These are phyloP conservation scores for Chromobotia macracanthus DNA, from an alignment of 2,797 vertebrate genomes.

Conservation along the genomic window DNA sequence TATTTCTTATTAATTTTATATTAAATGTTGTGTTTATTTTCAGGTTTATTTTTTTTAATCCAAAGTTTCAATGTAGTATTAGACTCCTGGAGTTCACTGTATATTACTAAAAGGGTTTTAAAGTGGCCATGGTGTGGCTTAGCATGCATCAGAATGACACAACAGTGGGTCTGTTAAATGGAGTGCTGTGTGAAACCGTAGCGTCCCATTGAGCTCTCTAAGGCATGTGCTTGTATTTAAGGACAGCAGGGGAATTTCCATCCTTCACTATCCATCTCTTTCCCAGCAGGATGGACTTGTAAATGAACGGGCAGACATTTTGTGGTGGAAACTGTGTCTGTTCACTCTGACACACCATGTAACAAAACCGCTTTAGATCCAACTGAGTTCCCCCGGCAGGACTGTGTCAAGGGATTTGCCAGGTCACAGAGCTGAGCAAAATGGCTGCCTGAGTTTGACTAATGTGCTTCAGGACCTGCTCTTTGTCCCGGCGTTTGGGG, in stretches of 20 bases:
- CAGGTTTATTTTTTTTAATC: neutral
- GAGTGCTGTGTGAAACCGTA: conserved; percentile 45
- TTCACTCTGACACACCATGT: conserved; percentile 56
- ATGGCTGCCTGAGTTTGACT: conserved; percentile 56
- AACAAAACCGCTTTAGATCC: conserved; percentile 56
- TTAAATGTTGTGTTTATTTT: neutral
- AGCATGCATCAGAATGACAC: conserved; percentile 21
- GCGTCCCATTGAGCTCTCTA: conserved; percentile 45
- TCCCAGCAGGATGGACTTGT: conserved; percentile 50
- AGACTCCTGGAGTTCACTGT: neutral
- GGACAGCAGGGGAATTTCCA: conserved; percentile 49
- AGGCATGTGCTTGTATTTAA: conserved; percentile 44
- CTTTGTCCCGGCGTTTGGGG: conserved; percentile 50
- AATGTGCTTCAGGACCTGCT: conserved; percentile 52
- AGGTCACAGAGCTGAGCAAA: conserved; percentile 57
- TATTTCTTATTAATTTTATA: neutral
- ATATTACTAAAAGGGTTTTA: neutral
- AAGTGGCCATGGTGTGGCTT: conserved; percentile 14
- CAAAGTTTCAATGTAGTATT: neutral
- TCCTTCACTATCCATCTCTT: conserved; percentile 45
- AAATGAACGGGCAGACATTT: conserved; percentile 61
- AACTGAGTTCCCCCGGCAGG: conserved; percentile 55
- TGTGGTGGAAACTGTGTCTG: conserved; percentile 44
- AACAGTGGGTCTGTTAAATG: conserved; percentile 8
- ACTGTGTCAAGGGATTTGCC: conserved; percentile 57